These are phyloP conservation scores for Micrasema longulum DNA, from an alignment of 1,140 invertebrate species.

Conservation along the genomic window DNA sequence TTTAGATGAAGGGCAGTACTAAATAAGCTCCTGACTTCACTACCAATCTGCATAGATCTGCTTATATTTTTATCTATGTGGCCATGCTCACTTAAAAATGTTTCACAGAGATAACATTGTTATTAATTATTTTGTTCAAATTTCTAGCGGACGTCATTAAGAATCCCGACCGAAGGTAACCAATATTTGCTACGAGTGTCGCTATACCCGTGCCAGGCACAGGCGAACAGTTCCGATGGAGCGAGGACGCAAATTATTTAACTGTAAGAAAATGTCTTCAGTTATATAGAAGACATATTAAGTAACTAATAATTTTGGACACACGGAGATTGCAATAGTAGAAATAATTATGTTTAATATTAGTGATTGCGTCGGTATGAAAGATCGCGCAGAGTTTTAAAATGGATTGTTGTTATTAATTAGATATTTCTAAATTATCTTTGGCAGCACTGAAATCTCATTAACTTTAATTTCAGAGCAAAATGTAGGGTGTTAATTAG, in stretches of 20 bases:
- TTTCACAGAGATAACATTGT: no score
- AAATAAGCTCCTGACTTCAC: no score
- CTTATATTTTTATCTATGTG: no score
- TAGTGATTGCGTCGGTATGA: background rate
- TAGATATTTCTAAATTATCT: no score
- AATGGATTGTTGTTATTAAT: no score
- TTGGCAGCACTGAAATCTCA: no score
- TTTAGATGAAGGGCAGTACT: no score
- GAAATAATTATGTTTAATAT: conserved; percentile 28
- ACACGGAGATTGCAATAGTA: conserved; percentile 18
- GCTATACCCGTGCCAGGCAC: background rate
- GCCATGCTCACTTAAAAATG: no score
- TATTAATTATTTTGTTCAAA: conserved; percentile 28
- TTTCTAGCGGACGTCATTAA: conserved; percentile 51
- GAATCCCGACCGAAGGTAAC: conserved; percentile 2
- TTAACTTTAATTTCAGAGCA: no score
- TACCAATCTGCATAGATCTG: no score
- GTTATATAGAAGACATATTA: conserved; percentile 48
- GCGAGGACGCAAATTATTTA: conserved; percentile 22
- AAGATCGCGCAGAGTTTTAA: conserved; percentile 1
- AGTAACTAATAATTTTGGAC: background rate
- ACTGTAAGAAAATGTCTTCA: conserved; percentile 39
- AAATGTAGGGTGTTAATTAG: no score
- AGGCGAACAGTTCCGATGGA: background rate
- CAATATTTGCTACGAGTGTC: conserved; percentile 12